Evolutionary conservation across 2,888 invertebrate species (phyloP).

Genomic region (Lydus trimaculatus): DNA sequence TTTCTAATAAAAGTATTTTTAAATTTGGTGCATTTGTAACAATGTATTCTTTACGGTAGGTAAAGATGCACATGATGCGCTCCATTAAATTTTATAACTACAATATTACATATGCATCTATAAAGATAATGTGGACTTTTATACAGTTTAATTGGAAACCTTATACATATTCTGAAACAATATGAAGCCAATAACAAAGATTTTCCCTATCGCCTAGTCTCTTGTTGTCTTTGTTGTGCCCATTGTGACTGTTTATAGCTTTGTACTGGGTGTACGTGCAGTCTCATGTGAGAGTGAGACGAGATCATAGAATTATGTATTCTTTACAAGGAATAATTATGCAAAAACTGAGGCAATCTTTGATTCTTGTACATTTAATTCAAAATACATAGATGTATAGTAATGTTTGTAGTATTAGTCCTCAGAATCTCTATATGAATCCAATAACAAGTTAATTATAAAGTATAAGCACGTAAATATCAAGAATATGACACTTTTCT

Average conservation of each 20-base stretch:
- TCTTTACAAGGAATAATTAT: too few relatives aligned
- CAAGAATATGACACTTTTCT: background rate
- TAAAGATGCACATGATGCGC: conserved; percentile 27
- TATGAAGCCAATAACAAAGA: background rate
- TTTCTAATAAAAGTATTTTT: background rate
- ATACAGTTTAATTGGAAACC: conserved; percentile 17
- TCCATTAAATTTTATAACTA: conserved; percentile 36
- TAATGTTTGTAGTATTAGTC: too few relatives aligned
- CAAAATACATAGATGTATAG: too few relatives aligned
- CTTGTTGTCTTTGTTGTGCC: too few relatives aligned
- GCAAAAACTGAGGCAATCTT: too few relatives aligned
- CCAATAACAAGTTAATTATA: background rate
- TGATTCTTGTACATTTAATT: too few relatives aligned
- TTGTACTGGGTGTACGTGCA: background rate
- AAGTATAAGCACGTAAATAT: background rate
- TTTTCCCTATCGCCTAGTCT: background rate
- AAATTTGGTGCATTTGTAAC: conserved; percentile 18
- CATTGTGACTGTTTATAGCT: too few relatives aligned
- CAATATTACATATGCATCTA: conserved; percentile 34
- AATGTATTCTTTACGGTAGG: conserved; percentile 30
- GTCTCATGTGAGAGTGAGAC: background rate
- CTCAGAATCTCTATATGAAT: too few relatives aligned
- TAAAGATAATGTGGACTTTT: conserved; percentile 21
- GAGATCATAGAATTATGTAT: too few relatives aligned
- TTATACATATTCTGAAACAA: conserved; percentile 15